phyloP scores from a whole-genome alignment of 2,797 vertebrate genomes.

The Oophaga sylvatica region DNA sequence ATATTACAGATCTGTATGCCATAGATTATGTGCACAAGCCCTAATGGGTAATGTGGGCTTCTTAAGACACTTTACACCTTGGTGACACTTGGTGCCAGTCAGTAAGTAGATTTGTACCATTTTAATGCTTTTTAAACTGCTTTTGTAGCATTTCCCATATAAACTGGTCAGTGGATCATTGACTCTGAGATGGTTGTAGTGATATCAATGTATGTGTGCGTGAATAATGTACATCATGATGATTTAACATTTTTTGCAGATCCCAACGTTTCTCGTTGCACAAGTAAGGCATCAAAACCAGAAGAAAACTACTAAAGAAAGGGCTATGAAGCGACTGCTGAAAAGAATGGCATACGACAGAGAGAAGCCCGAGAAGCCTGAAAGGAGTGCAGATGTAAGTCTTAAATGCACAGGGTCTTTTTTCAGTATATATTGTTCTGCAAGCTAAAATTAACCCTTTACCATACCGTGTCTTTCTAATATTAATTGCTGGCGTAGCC shows the following conservation, averaged over 20 bases:
- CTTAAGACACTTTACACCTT: too few relatives aligned
- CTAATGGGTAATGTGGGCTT: too few relatives aligned
- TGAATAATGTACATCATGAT: not conserved
- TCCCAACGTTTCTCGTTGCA: conserved; percentile 93
- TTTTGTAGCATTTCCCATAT: not conserved
- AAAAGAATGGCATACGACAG: conserved; percentile 91
- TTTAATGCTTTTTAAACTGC: not conserved
- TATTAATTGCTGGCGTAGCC: not conserved
- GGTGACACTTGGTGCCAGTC: too few relatives aligned
- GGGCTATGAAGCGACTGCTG: conserved; percentile 88
- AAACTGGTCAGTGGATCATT: too few relatives aligned
- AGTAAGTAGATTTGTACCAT: not conserved
- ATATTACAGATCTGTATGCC: not conserved
- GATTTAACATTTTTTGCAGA: conserved; percentile 71
- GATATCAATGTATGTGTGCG: too few relatives aligned
- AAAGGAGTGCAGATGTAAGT: conserved; percentile 85
- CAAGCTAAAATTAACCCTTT: not conserved
- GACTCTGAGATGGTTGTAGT: too few relatives aligned
- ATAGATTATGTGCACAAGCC: too few relatives aligned
- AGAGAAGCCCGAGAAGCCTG: conserved; percentile 85
- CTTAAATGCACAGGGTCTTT: not conserved
- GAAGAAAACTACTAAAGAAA: conserved; percentile 84
- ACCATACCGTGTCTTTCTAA: not conserved
- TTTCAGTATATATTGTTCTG: not conserved
- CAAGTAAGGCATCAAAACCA: conserved; percentile 94